These are phyloP conservation scores for Rhabdornis inornatus DNA, from an alignment of 2,113 vertebrate species.

Conservation along the genomic window DNA sequence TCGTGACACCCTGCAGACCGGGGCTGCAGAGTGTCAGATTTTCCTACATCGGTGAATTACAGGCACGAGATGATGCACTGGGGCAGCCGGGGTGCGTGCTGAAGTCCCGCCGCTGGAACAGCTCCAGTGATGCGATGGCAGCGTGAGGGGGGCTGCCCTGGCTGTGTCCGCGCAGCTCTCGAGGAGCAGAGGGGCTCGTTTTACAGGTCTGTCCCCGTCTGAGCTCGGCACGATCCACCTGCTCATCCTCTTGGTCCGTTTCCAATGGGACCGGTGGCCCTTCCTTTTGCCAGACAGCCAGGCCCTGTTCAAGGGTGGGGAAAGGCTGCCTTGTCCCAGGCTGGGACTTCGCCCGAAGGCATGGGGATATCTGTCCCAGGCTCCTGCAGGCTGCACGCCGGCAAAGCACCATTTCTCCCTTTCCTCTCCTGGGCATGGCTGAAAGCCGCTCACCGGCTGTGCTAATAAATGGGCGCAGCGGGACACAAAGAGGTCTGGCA, in stretches of 20 bases:
- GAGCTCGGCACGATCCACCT: neutral
- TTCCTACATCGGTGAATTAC: neutral
- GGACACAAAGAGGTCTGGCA: constrained; percentile 33
- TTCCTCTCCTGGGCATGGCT: neutral
- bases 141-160: fast-evolving
- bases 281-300: neutral
- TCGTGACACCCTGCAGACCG: no score
- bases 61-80: neutral
- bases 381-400: neutral
- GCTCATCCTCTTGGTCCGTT: neutral
- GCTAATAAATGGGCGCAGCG: neutral
- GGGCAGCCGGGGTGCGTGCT: fast-evolving
- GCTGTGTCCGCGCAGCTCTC: neutral
- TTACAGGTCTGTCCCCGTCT: neutral
- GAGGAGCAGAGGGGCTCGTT: neutral
- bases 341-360: neutral
- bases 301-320: neutral
- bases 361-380: fast-evolving
- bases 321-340: neutral
- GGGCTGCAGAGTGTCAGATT: neutral
- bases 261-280: fast-evolving
- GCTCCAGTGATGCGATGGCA: neutral
- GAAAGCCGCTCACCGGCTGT: neutral
- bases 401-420: neutral
- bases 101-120: neutral